Percentiles rank a stretch among this genome's conserved stretches.
Evolutionary conservation across 2,797 vertebrate species (phyloP).

Genomic region (Momotus momota): DNA sequence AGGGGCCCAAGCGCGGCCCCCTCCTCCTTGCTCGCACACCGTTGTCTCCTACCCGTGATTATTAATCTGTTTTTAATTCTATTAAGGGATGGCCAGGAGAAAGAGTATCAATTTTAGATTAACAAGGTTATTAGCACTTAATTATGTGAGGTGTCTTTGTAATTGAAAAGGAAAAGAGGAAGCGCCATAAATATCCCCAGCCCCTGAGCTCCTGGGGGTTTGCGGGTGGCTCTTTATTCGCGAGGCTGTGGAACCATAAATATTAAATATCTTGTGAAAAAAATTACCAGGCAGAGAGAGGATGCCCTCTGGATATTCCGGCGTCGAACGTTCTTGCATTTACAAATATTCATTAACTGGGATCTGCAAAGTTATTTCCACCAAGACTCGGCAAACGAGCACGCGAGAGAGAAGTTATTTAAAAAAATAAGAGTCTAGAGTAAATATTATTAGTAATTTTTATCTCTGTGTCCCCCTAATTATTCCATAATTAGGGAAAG

Average conservation of each 20-base stretch:
- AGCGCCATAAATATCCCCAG: slow-evolving; percentile 46
- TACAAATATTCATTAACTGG: slow-evolving; percentile 69
- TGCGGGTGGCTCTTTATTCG: slow-evolving; percentile 12
- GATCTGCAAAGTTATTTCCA: slow-evolving; percentile 35
- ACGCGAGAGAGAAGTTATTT: background rate
- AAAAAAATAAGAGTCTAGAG: slow-evolving; percentile 33
- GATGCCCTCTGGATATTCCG: slow-evolving; percentile 36
- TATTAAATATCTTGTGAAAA: slow-evolving; percentile 41
- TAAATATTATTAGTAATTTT: slow-evolving; percentile 65
- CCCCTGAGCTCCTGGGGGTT: background rate
- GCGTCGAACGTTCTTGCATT: slow-evolving; percentile 38
- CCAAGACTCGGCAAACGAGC: background rate
- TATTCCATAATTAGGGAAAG: slow-evolving; percentile 30
- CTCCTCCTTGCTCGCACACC: fast-evolving
- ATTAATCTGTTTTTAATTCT: slow-evolving; percentile 65
- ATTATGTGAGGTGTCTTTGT: slow-evolving; percentile 71
- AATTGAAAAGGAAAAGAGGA: slow-evolving; percentile 75
- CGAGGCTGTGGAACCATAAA: slow-evolving; percentile 50
- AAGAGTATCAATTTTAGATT: slow-evolving; percentile 74
- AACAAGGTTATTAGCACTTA: slow-evolving; percentile 78
- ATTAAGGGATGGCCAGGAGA: slow-evolving; percentile 70
- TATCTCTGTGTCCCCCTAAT: slow-evolving; percentile 33
- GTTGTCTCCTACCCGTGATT: background rate
- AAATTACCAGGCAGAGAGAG: slow-evolving; percentile 4
- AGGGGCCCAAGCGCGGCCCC: background rate